Conservation (phyloP, 2,113 vertebrate genomes). For the Takifugu bimaculatus region DNA sequence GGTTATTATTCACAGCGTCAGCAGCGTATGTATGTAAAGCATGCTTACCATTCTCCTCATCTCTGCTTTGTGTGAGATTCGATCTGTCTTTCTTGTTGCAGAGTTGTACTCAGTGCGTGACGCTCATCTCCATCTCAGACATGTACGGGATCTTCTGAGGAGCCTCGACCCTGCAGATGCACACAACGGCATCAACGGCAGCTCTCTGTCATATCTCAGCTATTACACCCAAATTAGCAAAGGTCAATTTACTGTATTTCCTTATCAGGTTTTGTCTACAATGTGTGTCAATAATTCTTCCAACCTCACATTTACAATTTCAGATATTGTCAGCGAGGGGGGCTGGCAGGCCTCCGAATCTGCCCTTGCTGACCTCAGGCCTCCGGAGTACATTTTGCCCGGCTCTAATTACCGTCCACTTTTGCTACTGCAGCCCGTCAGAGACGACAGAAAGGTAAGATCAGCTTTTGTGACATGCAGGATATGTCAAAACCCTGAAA, state of each 20-base stretch:
- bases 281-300: background rate
- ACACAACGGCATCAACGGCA: conserved; percentile 90
- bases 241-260: conserved; percentile 23
- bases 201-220: conserved; percentile 88
- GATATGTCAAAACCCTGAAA: background rate
- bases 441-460: conserved; percentile 85
- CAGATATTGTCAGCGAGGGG: conserved; percentile 78
- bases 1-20: background rate
- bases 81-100: conserved; percentile 44
- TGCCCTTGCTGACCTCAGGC: conserved; percentile 79
- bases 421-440: conserved; percentile 84
- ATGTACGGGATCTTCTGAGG: conserved; percentile 89
- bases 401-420: conserved; percentile 85
- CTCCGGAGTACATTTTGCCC: conserved; percentile 88
- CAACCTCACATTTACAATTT: conserved; percentile 19
- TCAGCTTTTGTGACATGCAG: background rate
- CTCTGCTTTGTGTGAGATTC: background rate
- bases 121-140: conserved; percentile 89
- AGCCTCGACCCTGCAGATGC: conserved; percentile 90
- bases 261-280: background rate
- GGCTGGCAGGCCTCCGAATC: conserved; percentile 77
- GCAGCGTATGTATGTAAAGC: background rate
- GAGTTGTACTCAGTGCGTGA: conserved; percentile 90
- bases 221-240: conserved; percentile 83
- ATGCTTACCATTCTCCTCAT: background rate